Evolutionary conservation across 2,797 vertebrate genomes (phyloP).

Genomic region (Apogon hyalosoma): DNA sequence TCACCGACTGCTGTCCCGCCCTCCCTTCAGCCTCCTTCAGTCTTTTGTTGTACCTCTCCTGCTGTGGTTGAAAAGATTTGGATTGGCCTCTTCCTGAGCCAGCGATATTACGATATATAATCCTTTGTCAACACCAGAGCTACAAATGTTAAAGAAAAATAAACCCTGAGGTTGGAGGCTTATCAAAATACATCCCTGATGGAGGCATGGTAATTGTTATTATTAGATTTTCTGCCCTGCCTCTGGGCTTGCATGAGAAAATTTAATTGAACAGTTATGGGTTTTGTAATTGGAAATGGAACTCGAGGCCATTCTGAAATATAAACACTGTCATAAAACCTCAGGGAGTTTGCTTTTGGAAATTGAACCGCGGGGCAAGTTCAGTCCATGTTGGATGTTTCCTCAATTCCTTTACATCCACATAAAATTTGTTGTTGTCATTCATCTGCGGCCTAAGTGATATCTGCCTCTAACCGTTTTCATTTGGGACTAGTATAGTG

Average conservation of each 20-base stretch:
- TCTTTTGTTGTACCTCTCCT: background rate
- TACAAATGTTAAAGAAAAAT: conserved; percentile 25
- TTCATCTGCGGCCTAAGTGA: no score
- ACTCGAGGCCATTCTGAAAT: conserved; percentile 42
- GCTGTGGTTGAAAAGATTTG: conserved; percentile 23
- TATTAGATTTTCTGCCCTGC: conserved; percentile 60
- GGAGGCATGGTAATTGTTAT: conserved; percentile 51
- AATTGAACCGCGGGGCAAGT: background rate
- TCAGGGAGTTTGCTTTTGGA: conserved; percentile 11
- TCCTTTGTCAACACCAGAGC: conserved; percentile 35
- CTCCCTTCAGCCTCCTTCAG: conserved; percentile 1
- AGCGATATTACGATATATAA: conserved; percentile 27
- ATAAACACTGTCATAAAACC: conserved; percentile 18
- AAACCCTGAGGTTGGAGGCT: conserved; percentile 31
- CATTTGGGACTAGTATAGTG: no score
- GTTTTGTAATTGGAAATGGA: conserved; percentile 44
- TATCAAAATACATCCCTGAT: conserved; percentile 45
- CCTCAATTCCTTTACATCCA: background rate
- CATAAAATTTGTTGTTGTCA: background rate
- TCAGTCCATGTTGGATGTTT: background rate
- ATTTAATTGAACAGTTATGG: conserved; percentile 57
- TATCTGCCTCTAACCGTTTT: no score
- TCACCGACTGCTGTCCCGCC: conserved; percentile 8
- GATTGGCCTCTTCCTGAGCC: conserved; percentile 15
- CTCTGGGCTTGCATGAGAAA: conserved; percentile 49